These are phyloP conservation scores for Nicator chloris DNA, from an alignment of 2,113 vertebrate genomes.

Conservation along the genomic window DNA sequence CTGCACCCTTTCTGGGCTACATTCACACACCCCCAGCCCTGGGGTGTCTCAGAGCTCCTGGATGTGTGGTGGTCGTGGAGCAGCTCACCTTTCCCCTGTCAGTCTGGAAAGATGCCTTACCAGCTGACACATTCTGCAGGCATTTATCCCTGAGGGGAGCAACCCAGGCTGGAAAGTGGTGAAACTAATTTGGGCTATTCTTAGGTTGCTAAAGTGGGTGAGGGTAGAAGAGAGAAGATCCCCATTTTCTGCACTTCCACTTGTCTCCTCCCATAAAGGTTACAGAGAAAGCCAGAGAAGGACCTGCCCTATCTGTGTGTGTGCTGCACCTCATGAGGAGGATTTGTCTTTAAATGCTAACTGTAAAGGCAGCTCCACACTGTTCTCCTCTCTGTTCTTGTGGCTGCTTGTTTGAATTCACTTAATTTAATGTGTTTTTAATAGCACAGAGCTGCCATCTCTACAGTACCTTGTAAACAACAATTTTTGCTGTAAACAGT, in stretches of 20 bases:
- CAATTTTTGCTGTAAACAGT: background rate
- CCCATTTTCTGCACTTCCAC: background rate
- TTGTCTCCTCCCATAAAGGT: background rate
- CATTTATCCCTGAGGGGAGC: background rate
- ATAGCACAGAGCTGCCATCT: background rate
- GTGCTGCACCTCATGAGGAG: background rate
- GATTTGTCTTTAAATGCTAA: background rate
- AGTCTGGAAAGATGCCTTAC: background rate
- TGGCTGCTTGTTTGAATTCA: background rate
- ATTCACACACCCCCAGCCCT: rapidly evolving
- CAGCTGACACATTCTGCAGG: background rate
- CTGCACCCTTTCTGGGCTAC: background rate
- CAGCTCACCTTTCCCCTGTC: background rate
- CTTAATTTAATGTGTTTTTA: background rate
- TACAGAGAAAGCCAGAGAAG: background rate
- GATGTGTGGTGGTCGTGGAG: background rate
- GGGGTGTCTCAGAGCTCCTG: background rate
- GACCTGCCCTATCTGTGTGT: background rate
- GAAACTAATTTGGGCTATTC: background rate
- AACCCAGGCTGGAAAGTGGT: background rate
- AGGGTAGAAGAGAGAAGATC: background rate
- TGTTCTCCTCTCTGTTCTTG: background rate
- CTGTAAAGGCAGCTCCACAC: background rate
- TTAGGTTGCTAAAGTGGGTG: background rate
- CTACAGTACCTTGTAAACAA: background rate